phyloP scores from a whole-genome alignment of 2,888 invertebrate species.

The Melanostoma mellinum region DNA sequence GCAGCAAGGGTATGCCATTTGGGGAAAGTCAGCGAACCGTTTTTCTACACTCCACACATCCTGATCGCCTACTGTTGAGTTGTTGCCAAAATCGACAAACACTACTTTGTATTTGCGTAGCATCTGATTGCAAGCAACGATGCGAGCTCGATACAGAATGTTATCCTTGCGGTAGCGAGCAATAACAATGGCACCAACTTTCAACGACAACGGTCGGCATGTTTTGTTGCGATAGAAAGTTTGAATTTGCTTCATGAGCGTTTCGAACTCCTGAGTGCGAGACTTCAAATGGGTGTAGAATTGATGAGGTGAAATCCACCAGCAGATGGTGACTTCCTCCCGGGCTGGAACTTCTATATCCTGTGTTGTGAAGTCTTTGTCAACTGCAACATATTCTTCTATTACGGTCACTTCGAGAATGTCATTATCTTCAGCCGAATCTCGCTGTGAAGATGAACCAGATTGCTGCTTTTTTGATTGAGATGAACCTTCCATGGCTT shows the following conservation, averaged over 20 bases:
- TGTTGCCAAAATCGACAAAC: constrained; percentile 91
- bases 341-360: constrained; percentile 83
- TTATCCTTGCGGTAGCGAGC: constrained; percentile 88
- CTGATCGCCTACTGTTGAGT: constrained; percentile 84
- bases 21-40: constrained; percentile 86
- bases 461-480: constrained; percentile 79
- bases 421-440: constrained; percentile 40
- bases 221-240: constrained; percentile 84
- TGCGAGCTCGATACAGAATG: constrained; percentile 87
- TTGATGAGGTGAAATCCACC: constrained; percentile 89
- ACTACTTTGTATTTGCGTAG: constrained; percentile 86
- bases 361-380: constrained; percentile 83
- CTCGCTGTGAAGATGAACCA: constrained; percentile 50
- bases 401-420: constrained; percentile 42
- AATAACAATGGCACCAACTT: constrained; percentile 86
- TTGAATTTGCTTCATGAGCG: constrained; percentile 89
- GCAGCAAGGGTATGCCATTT: constrained; percentile 88
- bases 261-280: constrained; percentile 84
- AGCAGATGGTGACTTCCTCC: constrained; percentile 86
- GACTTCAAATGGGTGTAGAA: constrained; percentile 86
- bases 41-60: constrained; percentile 88
- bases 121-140: constrained; percentile 84
- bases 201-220: constrained; percentile 78
- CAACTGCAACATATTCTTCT: constrained; percentile 82
- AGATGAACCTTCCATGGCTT: constrained; percentile 76